These are phyloP conservation scores for Entomobrya multifasciata DNA, from an alignment of 2,888 invertebrate species.

Conservation along the genomic window DNA sequence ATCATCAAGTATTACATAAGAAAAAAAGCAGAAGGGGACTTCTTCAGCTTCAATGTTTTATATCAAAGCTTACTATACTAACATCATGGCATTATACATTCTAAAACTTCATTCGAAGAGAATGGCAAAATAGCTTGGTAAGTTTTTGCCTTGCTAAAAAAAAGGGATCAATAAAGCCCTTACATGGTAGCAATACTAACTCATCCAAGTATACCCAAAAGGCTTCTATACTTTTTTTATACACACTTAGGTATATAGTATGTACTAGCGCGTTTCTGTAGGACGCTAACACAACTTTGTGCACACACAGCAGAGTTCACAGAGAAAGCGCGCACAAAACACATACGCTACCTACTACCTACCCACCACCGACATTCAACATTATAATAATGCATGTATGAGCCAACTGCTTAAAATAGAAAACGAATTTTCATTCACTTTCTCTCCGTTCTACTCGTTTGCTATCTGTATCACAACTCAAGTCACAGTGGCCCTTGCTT, in stretches of 20 bases:
- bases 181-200: constrained; percentile 33
- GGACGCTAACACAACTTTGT: no score
- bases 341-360: no score
- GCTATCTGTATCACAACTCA: not conserved
- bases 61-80: not conserved
- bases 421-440: constrained; percentile 33
- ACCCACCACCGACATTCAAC: not conserved
- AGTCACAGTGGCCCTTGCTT: constrained; percentile 4
- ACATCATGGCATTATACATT: not conserved
- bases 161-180: constrained; percentile 59
- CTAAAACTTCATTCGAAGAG: no score
- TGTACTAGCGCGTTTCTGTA: constrained; percentile 2
- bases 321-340: not conserved
- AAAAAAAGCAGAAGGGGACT: constrained; percentile 36
- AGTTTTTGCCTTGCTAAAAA: not conserved
- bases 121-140: not conserved
- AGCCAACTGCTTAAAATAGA: constrained; percentile 39
- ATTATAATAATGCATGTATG: not conserved
- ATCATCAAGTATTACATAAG: constrained; percentile 29
- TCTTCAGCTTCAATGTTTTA: not conserved
- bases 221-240: not conserved
- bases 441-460: not conserved
- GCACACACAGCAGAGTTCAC: not conserved
- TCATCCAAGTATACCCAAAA: constrained; percentile 3
- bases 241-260: not conserved